Base-by-base conservation (phyloP, 1,140 invertebrate genomes). In the Coelopa frigida region DNA sequence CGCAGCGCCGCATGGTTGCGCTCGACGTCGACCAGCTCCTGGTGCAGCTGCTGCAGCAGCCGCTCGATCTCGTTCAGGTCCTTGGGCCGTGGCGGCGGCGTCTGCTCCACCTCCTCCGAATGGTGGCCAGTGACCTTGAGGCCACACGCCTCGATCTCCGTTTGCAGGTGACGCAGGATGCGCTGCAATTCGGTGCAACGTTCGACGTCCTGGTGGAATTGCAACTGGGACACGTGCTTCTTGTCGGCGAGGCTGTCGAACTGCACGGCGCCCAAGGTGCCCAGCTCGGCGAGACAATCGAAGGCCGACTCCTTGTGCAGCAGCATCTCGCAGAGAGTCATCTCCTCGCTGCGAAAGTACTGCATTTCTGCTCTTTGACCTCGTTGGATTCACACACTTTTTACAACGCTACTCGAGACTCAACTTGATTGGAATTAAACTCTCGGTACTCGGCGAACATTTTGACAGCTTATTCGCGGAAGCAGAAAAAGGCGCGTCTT, bases 41-140 rank as follows among this genome's bases (percentile, higher is more conserved):
- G 90, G 71, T 91, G 88, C 5, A 89, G 60, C 58, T 92, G 91
- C 55, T 92, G 88, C 27, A 64, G 1, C 26, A 41, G 51, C 64
- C 85, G 85, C 77, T 98, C 94, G 85, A 98, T 98, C 69, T 94
- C 89, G 44, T 89, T 75, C 7, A 96, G 92, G 51, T 94, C 88
- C 1, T 92, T 90, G 18, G 95, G 94, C 66, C 94, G 89, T n/a
- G n/a, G n/a, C n/a, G n/a, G n/a, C 0, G 94, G 93, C 63, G 91
- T 95, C 60, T 98, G 90, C 12, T 59, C 56, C 36, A 77, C 8
- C 12, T 66, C 62, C 4, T 65, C 59, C 1, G 46, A 36, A 1
- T 90, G 92, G 15, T 91, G 93, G 56, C 95, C 94, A 57, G 91
- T 59, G 81, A 96, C 92, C 0, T 87, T 87, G 49, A 99, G 94